Percentiles rank a stretch among this genome's conserved stretches.
Conservation (phyloP, 2,888 invertebrate species). For the Leptarthrus brevirostris region DNA sequence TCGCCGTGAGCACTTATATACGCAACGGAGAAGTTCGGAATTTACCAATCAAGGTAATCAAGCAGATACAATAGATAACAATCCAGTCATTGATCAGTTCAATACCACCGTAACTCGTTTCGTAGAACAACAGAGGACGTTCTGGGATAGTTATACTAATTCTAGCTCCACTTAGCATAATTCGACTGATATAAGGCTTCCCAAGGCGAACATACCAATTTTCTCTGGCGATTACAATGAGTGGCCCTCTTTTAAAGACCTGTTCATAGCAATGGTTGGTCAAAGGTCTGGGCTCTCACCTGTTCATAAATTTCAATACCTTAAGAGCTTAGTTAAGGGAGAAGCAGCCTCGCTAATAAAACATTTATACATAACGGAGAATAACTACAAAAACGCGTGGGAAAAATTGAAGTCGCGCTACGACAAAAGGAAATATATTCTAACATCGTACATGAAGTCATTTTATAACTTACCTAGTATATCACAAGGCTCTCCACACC, state of each 20-base stretch:
- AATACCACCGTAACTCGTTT: background rate
- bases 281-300: background rate
- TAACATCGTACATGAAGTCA: background rate
- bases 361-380: background rate
- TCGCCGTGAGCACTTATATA: background rate
- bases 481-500: background rate
- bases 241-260: conserved; percentile 4
- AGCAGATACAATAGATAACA: background rate
- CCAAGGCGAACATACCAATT: background rate
- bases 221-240: conserved; percentile 12
- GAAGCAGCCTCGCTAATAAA: background rate
- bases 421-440: conserved; percentile 16
- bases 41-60: background rate
- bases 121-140: background rate
- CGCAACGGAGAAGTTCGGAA: background rate
- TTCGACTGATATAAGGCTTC: background rate
- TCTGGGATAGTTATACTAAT: background rate
- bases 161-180: too few species aligned
- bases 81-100: background rate
- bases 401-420: background rate
- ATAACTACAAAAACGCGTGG: background rate
- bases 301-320: conserved; percentile 8
- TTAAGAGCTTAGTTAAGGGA: background rate
- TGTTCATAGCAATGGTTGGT: background rate
- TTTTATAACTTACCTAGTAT: background rate